phyloP scores from a whole-genome alignment of 2,113 vertebrate species.

The Cebidichthys violaceus region DNA sequence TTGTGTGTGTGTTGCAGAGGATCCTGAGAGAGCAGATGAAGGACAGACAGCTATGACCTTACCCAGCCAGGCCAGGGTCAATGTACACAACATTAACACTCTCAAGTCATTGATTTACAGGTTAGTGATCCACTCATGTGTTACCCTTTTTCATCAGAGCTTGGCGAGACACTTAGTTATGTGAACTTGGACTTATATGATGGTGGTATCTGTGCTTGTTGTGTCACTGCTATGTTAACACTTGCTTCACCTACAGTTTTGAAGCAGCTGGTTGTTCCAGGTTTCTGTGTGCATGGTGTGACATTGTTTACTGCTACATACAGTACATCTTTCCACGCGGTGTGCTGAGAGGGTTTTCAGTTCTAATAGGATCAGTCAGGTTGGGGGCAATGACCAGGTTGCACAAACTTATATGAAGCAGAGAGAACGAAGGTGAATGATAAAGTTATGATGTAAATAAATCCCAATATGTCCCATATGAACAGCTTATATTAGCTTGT shows the following conservation, averaged over 20 bases:
- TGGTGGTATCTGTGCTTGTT: background rate
- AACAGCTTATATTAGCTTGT: too few species aligned
- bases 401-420: too few species aligned
- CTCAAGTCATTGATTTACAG: constrained; percentile 90
- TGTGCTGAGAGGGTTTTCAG: background rate
- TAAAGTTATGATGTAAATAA: too few species aligned
- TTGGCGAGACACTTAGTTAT: background rate
- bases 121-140: constrained; percentile 70
- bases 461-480: too few species aligned
- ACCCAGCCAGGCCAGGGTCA: constrained; percentile 90
- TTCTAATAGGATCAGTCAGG: background rate
- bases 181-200: background rate
- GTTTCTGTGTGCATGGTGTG: background rate
- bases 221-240: too few species aligned
- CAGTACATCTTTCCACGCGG: too few species aligned
- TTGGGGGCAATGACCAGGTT: too few species aligned
- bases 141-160: background rate
- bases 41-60: constrained; percentile 90
- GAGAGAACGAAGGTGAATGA: too few species aligned
- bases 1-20: constrained; percentile 77
- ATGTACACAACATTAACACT: constrained; percentile 85
- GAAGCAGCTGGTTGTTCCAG: background rate
- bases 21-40: constrained; percentile 65
- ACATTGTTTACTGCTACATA: too few species aligned
- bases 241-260: too few species aligned